Conservation (phyloP, 2,113 vertebrate genomes). For the Datnioides undecimradiatus region DNA sequence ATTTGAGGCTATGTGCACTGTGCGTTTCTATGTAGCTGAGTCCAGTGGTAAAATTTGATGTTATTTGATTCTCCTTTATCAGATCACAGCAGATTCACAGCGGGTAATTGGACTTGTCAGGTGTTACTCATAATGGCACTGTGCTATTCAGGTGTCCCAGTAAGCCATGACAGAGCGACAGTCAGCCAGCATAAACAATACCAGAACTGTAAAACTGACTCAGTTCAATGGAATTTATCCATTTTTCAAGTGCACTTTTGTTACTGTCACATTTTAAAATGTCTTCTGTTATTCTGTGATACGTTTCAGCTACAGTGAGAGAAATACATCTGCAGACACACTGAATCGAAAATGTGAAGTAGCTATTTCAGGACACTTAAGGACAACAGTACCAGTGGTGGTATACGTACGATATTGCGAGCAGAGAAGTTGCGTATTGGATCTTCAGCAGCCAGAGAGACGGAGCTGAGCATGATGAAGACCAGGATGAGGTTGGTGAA, state of each 20-base stretch:
- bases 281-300: too few species aligned
- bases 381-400: background rate
- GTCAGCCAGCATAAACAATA: background rate
- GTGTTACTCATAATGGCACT: background rate
- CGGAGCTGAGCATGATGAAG: slow-evolving; percentile 99
- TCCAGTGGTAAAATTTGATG: background rate
- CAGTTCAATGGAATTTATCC: background rate
- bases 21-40: background rate
- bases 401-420: slow-evolving; percentile 92
- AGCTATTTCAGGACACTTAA: background rate
- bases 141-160: background rate
- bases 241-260: background rate
- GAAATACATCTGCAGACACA: background rate
- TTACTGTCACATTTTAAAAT: background rate
- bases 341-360: background rate
- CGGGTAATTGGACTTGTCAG: background rate
- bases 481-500: slow-evolving; percentile 99
- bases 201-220: background rate
- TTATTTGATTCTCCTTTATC: background rate
- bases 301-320: too few species aligned
- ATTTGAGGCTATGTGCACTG: background rate
- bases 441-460: slow-evolving; percentile 96
- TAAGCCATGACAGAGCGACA: background rate
- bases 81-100: background rate
- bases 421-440: slow-evolving; percentile 97